These are phyloP conservation scores for Zaprionus ghesquierei DNA, from an alignment of 1,140 invertebrate genomes.

Conservation along the genomic window DNA sequence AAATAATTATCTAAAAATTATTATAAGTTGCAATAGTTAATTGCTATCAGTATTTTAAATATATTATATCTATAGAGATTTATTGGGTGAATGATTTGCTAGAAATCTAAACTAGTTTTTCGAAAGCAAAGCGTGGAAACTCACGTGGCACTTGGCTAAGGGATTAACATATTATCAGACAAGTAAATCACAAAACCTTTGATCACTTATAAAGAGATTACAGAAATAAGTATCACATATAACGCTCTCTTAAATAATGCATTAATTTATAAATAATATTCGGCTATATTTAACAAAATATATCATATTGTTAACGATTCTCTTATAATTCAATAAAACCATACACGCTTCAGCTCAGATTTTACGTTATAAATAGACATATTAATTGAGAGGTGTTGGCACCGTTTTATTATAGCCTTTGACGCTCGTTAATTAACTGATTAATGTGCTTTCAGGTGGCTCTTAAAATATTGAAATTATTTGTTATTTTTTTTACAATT, in stretches of 20 bases:
- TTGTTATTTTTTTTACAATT: conserved; percentile 8
- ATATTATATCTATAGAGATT: too few species aligned
- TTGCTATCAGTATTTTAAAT: too few species aligned
- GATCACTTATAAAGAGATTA: not conserved
- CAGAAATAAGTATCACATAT: too few species aligned
- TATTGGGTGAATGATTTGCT: too few species aligned
- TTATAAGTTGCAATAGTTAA: too few species aligned
- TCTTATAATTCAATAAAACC: not conserved
- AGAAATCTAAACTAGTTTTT: too few species aligned
- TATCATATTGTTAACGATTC: not conserved
- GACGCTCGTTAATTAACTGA: not conserved
- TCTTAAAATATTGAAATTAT: conserved; percentile 10
- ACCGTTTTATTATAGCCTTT: not conserved
- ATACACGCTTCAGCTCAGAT: not conserved
- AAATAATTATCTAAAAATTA: not conserved
- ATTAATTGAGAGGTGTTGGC: not conserved
- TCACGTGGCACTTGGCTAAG: too few species aligned
- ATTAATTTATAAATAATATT: not conserved
- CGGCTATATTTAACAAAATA: not conserved
- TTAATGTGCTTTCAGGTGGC: conserved; percentile 2
- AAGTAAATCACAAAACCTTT: not conserved
- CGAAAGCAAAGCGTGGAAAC: too few species aligned
- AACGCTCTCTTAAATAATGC: too few species aligned
- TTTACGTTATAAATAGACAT: not conserved
- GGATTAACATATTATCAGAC: too few species aligned